Conservation (phyloP, 2,888 invertebrate species). For the Pharmacophagus antenor region DNA sequence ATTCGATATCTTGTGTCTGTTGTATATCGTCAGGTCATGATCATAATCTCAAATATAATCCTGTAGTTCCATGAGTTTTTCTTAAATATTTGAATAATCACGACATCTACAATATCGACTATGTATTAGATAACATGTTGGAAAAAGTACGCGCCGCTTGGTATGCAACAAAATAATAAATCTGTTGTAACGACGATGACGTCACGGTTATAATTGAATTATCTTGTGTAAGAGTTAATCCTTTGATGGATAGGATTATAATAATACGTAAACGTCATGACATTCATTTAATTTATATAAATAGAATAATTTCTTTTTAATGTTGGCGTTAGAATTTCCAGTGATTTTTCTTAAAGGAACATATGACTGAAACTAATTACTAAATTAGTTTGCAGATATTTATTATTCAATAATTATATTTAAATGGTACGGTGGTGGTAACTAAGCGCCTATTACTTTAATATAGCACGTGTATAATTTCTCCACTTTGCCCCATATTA, state of each 20-base stretch:
- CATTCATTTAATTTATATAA: neutral
- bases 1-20: neutral
- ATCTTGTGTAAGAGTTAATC: neutral
- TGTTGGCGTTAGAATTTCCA: neutral
- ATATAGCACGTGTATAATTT: neutral
- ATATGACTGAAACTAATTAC: no score
- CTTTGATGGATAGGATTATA: neutral
- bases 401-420: no score
- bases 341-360: no score
- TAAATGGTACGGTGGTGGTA: neutral
- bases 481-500: neutral
- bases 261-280: neutral
- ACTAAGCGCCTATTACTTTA: neutral
- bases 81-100: constrained; percentile 12
- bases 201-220: neutral
- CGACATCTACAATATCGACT: neutral
- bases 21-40: neutral
- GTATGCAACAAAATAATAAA: neutral
- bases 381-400: no score
- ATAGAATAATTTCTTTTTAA: neutral
- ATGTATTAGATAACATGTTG: constrained; percentile 30
- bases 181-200: neutral
- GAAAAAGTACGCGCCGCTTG: constrained; percentile 8
- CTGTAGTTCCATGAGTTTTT: constrained; percentile 2
- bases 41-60: constrained; percentile 6